phyloP scores from a whole-genome alignment of 2,797 vertebrate genomes.

The Malacoctenus gilli region DNA sequence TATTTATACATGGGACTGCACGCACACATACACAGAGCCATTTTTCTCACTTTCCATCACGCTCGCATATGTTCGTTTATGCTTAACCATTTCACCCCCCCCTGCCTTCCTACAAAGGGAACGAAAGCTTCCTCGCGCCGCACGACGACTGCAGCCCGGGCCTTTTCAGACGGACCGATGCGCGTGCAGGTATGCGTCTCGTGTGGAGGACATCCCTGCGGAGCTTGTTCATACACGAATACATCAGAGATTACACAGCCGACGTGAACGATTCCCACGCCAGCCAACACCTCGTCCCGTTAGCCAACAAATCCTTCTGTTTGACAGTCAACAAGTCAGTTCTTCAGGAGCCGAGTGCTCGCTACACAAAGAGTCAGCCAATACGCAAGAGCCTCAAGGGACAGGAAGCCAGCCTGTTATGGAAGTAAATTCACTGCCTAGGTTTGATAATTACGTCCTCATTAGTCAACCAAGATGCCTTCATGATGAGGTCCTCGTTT shows the following conservation, averaged over 20 bases:
- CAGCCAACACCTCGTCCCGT: slow-evolving; percentile 11
- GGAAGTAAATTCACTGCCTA: too few relatives aligned
- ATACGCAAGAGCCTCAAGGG: too few relatives aligned
- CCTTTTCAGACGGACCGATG: slow-evolving; percentile 7
- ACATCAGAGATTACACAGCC: slow-evolving; percentile 13
- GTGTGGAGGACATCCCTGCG: slow-evolving; percentile 20
- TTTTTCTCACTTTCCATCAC: too few relatives aligned
- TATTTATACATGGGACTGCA: not conserved
- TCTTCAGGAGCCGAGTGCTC: not conserved
- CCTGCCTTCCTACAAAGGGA: not conserved
- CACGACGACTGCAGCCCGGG: slow-evolving; percentile 17
- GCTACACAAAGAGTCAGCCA: slow-evolving; percentile 1
- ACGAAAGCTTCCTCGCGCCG: too few relatives aligned
- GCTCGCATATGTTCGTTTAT: slow-evolving; percentile 1
- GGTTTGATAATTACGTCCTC: too few relatives aligned
- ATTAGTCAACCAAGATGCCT: too few relatives aligned
- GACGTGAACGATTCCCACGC: slow-evolving; percentile 31
- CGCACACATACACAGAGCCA: not conserved
- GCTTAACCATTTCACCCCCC: slow-evolving; percentile 13
- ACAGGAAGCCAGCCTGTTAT: too few relatives aligned
- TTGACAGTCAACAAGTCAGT: slow-evolving; percentile 22
- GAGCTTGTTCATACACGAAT: slow-evolving; percentile 29
- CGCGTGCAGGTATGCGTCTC: slow-evolving; percentile 28
- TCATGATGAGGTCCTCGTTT: too few relatives aligned
- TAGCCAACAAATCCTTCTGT: slow-evolving; percentile 11